Conservation (phyloP, 2,797 vertebrate genomes). For the Leucoraja ocellata region DNA sequence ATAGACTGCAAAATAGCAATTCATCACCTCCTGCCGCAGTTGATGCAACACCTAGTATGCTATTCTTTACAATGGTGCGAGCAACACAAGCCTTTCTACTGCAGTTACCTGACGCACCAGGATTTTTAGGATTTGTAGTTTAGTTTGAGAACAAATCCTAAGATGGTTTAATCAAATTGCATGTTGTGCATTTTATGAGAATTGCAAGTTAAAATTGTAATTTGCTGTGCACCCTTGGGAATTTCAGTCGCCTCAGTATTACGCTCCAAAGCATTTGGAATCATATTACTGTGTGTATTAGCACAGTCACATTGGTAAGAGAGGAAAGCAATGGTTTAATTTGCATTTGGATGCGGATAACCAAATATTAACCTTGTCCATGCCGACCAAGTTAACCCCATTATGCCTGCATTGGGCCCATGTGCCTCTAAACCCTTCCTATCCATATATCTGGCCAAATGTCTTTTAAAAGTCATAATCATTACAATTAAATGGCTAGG, state of each 20-base stretch:
- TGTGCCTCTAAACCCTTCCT: no score
- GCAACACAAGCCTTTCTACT: slow-evolving; percentile 39
- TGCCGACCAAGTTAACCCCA: no score
- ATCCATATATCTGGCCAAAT: no score
- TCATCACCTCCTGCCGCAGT: neutral
- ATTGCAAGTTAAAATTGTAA: neutral
- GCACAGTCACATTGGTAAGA: neutral
- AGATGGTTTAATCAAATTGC: neutral
- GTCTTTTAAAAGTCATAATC: no score
- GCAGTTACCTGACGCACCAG: neutral
- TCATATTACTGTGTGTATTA: neutral
- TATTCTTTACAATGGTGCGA: neutral
- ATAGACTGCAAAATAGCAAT: neutral
- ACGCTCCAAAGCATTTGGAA: neutral
- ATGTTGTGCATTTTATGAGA: neutral
- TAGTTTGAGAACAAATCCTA: neutral
- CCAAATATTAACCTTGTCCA: no score
- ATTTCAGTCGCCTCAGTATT: slow-evolving; percentile 1
- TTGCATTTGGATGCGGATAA: neutral
- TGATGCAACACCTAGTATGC: neutral
- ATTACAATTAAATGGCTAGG: neutral
- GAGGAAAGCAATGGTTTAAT: neutral
- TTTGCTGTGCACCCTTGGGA: neutral
- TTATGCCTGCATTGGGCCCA: no score
- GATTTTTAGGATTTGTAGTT: neutral